Base-by-base conservation (phyloP, 2,797 vertebrate genomes). In the Borostomias antarcticus region DNA sequence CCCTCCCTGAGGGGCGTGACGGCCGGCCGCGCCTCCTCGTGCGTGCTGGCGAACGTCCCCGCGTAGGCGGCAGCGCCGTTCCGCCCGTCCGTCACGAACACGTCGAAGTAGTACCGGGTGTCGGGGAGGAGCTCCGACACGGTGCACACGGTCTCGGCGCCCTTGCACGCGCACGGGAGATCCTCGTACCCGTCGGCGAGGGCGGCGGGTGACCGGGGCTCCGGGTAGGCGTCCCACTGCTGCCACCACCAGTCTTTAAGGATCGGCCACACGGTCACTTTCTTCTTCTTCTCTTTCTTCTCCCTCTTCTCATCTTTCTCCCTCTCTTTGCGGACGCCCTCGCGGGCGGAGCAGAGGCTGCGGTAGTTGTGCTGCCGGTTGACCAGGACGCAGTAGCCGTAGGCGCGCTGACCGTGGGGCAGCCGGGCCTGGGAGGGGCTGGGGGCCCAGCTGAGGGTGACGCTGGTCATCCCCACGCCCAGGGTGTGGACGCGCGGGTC, bases 41-140 rank as follows among this genome's bases (percentile, higher is more conserved):
- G 92, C 0, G 96, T 96, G 40, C 78, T 89, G 51, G 93, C 89
- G 0, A 88, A 90, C 0, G 93, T 89, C n/a, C 95, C 96, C 0
- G 88, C 92, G 76, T 96, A 97, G 0, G 94, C 85, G 0, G 71
- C 70, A 0, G 94, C 94, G 0, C 93, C 86, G 1, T 95, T 95
- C 29, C 92, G 70, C 62, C 85, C 85, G 66, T 96, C 94, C 0
- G 94, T 88, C 51, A 93, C 89, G 33, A 96, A 96, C n/a, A 97
- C 86, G 0, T 96, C 95, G 43, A 97, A 95, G 81, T 95, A 95
- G 73, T 96, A 96, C 60, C 89, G 90, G 0, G 91, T 94, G 76
- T 89, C 91, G 1, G 95, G 93, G 47, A 90, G 88, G 66, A 97
- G 91, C 15, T 85, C 93, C 0, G 93, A 90, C 60, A 96, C 84